phyloP scores from a whole-genome alignment of 2,113 vertebrate species.

The Bombycilla garrulus region DNA sequence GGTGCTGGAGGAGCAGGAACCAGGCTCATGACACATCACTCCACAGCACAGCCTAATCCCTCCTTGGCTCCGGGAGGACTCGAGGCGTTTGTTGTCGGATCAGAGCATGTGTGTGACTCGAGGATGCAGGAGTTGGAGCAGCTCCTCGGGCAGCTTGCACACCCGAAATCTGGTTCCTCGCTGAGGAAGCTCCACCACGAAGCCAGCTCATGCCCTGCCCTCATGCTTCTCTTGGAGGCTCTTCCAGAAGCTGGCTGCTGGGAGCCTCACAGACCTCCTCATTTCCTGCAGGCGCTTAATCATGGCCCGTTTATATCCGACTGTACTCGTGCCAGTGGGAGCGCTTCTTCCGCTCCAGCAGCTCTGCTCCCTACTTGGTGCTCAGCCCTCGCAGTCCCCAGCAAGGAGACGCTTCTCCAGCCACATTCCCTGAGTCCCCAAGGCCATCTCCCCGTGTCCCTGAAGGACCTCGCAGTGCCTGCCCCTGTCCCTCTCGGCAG shows the following conservation, averaged over 20 bases:
- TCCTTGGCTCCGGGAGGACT: neutral
- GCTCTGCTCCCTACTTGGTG: neutral
- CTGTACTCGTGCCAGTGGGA: neutral
- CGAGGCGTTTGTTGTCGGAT: rapidly evolving
- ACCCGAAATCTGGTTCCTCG: neutral
- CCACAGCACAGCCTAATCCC: neutral
- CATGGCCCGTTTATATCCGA: neutral
- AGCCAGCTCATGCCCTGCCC: neutral
- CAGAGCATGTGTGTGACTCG: neutral
- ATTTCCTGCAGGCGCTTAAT: constrained; percentile 19
- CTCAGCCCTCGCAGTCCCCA: neutral
- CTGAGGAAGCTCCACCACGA: neutral
- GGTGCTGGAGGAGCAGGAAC: neutral
- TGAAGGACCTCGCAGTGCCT: rapidly evolving
- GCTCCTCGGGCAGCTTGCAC: neutral
- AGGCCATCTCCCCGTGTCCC: neutral
- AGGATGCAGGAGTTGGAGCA: neutral
- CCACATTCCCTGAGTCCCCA: too few species aligned
- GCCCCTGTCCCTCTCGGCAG: neutral
- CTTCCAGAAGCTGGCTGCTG: neutral
- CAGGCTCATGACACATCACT: neutral
- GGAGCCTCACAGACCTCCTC: neutral
- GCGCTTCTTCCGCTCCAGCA: neutral
- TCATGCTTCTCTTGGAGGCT: neutral
- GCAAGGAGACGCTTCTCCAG: neutral